phyloP scores from a whole-genome alignment of 2,797 vertebrate species.

The Naso thynnoides region DNA sequence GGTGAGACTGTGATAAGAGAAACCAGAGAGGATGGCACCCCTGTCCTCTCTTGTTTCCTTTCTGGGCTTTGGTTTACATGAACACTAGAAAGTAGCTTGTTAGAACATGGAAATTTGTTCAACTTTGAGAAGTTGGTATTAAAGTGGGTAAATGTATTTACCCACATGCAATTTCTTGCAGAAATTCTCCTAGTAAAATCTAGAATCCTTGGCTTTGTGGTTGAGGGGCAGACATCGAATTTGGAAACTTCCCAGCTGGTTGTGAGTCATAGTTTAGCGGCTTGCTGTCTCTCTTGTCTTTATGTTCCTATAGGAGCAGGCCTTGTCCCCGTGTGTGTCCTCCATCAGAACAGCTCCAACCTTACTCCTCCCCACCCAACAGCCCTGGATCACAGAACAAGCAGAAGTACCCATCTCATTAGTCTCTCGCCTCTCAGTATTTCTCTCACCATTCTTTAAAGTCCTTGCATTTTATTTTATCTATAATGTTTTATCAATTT shows the following conservation, averaged over 20 bases:
- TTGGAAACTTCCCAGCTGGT: conserved; percentile 27
- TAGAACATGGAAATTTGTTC: conserved; percentile 17
- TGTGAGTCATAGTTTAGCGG: conserved; percentile 57
- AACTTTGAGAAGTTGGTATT: conserved; percentile 8
- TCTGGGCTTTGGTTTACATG: conserved; percentile 51
- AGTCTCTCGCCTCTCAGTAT: conserved; percentile 35
- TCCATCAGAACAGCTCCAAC: conserved; percentile 78
- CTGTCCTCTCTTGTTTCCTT: conserved; percentile 64
- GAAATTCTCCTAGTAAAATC: not conserved
- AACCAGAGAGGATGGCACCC: conserved; percentile 47
- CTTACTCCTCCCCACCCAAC: conserved; percentile 76
- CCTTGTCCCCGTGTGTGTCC: conserved; percentile 75
- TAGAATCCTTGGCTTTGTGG: conserved; percentile 12
- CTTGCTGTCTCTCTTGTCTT: conserved; percentile 74
- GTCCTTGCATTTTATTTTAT: conserved; percentile 24
- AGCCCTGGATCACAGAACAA: conserved; percentile 82
- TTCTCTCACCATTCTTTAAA: conserved; percentile 27
- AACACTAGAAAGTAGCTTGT: conserved; percentile 23
- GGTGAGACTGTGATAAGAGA: conserved; percentile 63
- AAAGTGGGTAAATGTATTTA: conserved; percentile 18
- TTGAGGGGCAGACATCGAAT: conserved; percentile 14
- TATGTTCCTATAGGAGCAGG: conserved; percentile 80
- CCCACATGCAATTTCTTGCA: conserved; percentile 10
- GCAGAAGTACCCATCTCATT: conserved; percentile 77
- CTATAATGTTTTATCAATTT: conserved; percentile 18